Conservation (phyloP, 2,797 vertebrate genomes). For the Perodicticus potto region DNA sequence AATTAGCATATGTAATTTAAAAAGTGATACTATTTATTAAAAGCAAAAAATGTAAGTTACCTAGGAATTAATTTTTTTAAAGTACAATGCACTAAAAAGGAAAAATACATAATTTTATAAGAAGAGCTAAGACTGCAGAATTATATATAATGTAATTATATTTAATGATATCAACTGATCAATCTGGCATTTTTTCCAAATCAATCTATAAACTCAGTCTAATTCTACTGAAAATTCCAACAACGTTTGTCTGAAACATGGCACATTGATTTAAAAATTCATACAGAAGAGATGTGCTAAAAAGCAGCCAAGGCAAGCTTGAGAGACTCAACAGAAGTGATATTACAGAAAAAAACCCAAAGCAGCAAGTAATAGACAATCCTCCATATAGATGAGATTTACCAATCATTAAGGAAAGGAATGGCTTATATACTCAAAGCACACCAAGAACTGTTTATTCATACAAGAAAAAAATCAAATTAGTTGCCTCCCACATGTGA, state of each 20-base stretch:
- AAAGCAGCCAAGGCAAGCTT: background rate
- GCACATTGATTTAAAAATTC: conserved; percentile 45
- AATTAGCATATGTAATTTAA: background rate
- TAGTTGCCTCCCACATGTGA: background rate
- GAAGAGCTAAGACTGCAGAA: background rate
- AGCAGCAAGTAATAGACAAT: background rate
- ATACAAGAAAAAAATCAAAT: background rate
- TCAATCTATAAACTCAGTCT: background rate
- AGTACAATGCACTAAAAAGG: background rate
- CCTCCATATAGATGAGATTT: background rate
- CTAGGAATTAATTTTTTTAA: background rate
- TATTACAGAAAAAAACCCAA: background rate
- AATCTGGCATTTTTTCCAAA: background rate
- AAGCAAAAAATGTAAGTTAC: background rate
- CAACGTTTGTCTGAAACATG: background rate
- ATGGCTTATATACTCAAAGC: background rate
- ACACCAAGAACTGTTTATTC: background rate
- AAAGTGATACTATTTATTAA: background rate
- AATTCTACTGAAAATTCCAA: conserved; percentile 47
- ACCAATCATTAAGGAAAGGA: background rate
- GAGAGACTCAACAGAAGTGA: background rate
- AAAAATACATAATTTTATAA: conserved; percentile 28
- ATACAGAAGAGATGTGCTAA: background rate
- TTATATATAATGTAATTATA: background rate
- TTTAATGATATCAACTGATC: background rate